Conservation (phyloP, 2,113 vertebrate species). For the Vanacampus margaritifer region DNA sequence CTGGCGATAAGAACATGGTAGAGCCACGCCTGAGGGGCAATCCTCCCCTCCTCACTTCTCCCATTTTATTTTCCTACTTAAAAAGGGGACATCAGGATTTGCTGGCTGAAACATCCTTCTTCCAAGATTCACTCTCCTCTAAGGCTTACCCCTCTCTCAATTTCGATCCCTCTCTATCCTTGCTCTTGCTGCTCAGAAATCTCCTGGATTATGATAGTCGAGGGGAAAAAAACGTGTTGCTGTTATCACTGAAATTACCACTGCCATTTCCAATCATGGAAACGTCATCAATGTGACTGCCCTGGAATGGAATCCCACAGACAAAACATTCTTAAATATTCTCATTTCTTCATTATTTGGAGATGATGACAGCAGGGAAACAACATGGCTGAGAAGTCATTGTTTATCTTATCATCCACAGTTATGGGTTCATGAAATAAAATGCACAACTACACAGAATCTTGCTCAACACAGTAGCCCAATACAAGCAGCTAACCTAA, state of each 20-base stretch:
- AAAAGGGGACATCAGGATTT: constrained; percentile 57
- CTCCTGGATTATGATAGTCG: constrained; percentile 26
- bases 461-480: too few species aligned
- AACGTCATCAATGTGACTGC: constrained; percentile 38
- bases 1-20: constrained; percentile 61
- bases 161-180: background rate
- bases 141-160: background rate
- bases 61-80: constrained; percentile 61
- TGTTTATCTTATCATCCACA: too few species aligned
- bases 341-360: background rate
- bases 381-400: too few species aligned
- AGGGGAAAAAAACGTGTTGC: constrained; percentile 16
- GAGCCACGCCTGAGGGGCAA: constrained; percentile 44
- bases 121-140: constrained; percentile 29
- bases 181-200: constrained; percentile 23
- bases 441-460: too few species aligned
- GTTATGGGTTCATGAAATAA: too few species aligned
- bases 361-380: too few species aligned
- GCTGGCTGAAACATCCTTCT: constrained; percentile 39
- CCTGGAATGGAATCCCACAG: background rate
- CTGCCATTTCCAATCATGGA: constrained; percentile 31
- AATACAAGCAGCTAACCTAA: too few species aligned
- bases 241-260: constrained; percentile 22
- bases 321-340: background rate
- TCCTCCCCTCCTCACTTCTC: constrained; percentile 54